Evolutionary conservation across 1,140 invertebrate genomes (phyloP), one percentile per base, ranked within the genome.

Genomic region (Odontomachus brunneus): DNA sequence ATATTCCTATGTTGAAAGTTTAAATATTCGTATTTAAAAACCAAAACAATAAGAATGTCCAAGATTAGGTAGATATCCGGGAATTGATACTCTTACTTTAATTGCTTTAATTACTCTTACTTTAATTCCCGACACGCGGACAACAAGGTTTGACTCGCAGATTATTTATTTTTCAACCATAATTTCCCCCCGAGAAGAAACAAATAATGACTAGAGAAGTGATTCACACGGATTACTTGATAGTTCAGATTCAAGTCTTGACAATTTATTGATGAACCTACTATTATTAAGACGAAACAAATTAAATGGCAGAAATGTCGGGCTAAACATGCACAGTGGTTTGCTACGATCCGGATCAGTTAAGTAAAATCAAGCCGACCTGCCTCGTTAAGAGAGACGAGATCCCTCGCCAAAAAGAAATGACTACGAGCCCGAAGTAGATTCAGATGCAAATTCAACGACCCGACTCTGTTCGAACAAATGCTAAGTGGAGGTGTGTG

Each of bases 381-480:
- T 71, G 63, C 63, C 76, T 91, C 90, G 86, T 91, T 90, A 90
- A 90, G 83, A 90, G 83, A 75, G 55, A 80, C 74, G 59, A 69
- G 71, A 81, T 62, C 48, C 69, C 29, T 75, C 44, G 29, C 19
- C 57, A 67, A 74, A 86, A 83, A 84, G 80, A 82, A 84, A 89
- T 69, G 73, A 71, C 19, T 44, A 29, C 19, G 80, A 82, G 66
- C 26, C 44, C 57, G 49, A 76, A 88, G 84, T 85, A 67, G 87
- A 85, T 87, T 86, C 81, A 78, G 86, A 91, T 91, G 91, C 87
- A 90, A 92, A 92, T 92, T 78, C 82, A 81, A 83, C 80, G 81
- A 72, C 38, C 84, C 33, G 76, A 84, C 73, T 85, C 51, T 75
- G 78, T 82, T 90, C 73, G 84, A 86, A 88, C 87, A 88, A 88